These are phyloP conservation scores for Scopus umbretta DNA, from an alignment of 2,113 vertebrate genomes.

Conservation along the genomic window DNA sequence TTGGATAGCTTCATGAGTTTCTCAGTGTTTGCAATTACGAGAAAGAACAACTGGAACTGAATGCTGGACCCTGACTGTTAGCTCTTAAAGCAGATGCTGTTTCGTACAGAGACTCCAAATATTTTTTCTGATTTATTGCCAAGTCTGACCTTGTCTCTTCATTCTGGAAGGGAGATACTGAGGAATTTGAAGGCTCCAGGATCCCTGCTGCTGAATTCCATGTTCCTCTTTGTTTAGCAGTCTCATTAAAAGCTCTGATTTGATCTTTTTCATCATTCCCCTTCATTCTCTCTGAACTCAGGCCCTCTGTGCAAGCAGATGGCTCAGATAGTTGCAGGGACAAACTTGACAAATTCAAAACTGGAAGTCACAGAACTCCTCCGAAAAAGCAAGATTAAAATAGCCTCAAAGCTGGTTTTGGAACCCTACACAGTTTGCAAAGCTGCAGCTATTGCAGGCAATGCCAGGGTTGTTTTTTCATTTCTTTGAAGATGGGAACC, in stretches of 20 bases:
- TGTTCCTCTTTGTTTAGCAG: not conserved
- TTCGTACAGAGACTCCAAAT: conserved; percentile 25
- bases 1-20: not conserved
- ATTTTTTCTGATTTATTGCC: conserved; percentile 51
- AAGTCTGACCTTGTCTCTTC: conserved; percentile 37
- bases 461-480: not conserved
- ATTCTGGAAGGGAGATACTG: conserved; percentile 24
- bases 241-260: not conserved
- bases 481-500: not conserved
- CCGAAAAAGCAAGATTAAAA: not conserved
- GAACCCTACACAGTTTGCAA: not conserved
- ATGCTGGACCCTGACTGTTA: not conserved
- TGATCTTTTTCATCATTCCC: not conserved
- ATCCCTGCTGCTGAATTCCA: conserved; percentile 1
- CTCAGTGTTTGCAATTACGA: not conserved
- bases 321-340: not conserved
- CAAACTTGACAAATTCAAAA: not conserved
- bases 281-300: not conserved
- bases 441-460: not conserved
- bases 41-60: not conserved
- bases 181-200: not conserved
- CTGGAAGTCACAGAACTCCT: not conserved
- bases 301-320: not conserved
- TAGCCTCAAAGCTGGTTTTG: not conserved
- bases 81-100: conserved; percentile 27